Evolutionary conservation across 2,888 invertebrate species (phyloP).

Genomic region (Amphiduros pacificus): DNA sequence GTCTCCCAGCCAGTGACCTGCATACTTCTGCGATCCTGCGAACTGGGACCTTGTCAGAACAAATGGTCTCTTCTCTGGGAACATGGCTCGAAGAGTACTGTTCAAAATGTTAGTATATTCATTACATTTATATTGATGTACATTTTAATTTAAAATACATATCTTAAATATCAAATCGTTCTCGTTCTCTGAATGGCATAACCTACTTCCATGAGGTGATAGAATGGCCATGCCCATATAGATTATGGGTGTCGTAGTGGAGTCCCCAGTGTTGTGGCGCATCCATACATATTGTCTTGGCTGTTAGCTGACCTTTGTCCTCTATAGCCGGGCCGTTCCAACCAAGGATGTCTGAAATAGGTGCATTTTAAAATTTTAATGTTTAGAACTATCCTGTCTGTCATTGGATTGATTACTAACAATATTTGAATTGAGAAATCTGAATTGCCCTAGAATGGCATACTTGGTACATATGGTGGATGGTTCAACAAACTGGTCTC

Average conservation of each 20-base stretch:
- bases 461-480: constrained; percentile 28
- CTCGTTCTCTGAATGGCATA: background rate
- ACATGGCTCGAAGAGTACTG: constrained; percentile 27
- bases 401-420: too few species aligned
- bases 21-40: constrained; percentile 73
- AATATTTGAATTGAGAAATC: too few species aligned
- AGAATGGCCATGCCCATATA: constrained; percentile 65
- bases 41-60: constrained; percentile 79
- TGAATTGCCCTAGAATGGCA: too few species aligned
- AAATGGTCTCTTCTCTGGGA: constrained; percentile 40
- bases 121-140: background rate
- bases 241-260: constrained; percentile 57
- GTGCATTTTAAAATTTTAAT: too few species aligned
- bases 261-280: constrained; percentile 70
- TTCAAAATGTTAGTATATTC: too few species aligned
- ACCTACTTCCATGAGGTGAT: constrained; percentile 46
- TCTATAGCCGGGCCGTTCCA: too few species aligned
- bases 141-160: background rate
- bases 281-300: constrained; percentile 81
- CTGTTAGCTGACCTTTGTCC: too few species aligned
- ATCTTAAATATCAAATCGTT: background rate
- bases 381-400: too few species aligned
- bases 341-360: too few species aligned
- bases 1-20: constrained; percentile 64
- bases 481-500: constrained; percentile 25